These are phyloP conservation scores for Diadema setosum DNA, from an alignment of 35 echinoderm and acorn worm species.

Conservation along the genomic window DNA sequence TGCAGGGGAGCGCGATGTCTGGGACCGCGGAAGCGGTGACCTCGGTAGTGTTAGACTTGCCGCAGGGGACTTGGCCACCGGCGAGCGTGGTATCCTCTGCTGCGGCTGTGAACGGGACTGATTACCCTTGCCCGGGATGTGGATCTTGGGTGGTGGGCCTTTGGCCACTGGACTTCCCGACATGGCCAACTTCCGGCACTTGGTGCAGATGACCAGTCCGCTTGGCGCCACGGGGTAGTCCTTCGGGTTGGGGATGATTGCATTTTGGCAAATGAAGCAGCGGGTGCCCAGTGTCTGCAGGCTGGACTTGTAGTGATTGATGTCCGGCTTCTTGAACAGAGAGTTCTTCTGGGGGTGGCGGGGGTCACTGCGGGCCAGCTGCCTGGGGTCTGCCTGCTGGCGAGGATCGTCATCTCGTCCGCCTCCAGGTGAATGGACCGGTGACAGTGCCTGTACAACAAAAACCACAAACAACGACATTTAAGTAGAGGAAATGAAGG, in stretches of 20 bases:
- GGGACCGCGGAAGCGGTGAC: constrained; percentile 47
- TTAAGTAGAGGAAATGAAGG: no score
- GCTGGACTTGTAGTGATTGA: constrained; percentile 67
- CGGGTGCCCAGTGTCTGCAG: neutral
- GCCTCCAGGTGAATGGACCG: neutral
- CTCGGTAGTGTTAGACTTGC: constrained; percentile 1
- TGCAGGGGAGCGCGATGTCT: constrained; percentile 2
- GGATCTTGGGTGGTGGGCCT: constrained; percentile 42
- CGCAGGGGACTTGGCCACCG: constrained; percentile 13
- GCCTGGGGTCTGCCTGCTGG: neutral
- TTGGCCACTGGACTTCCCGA: constrained; percentile 52
- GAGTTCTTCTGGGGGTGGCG: neutral
- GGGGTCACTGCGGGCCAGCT: neutral
- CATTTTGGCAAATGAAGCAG: constrained; percentile 69
- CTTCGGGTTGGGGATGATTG: constrained; percentile 46
- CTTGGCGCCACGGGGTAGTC: constrained; percentile 31
- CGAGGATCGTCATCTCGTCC: neutral
- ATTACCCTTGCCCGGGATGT: neutral
- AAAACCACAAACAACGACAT: no score
- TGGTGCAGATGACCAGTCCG: constrained; percentile 49
- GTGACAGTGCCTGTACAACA: neutral
- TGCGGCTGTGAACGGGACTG: constrained; percentile 1
- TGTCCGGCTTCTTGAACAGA: constrained; percentile 79
- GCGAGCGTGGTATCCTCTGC: constrained; percentile 24
- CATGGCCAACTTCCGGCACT: constrained; percentile 66